Conservation (phyloP, 2,888 invertebrate species). For the Leptinotarsa rubiginosa region DNA sequence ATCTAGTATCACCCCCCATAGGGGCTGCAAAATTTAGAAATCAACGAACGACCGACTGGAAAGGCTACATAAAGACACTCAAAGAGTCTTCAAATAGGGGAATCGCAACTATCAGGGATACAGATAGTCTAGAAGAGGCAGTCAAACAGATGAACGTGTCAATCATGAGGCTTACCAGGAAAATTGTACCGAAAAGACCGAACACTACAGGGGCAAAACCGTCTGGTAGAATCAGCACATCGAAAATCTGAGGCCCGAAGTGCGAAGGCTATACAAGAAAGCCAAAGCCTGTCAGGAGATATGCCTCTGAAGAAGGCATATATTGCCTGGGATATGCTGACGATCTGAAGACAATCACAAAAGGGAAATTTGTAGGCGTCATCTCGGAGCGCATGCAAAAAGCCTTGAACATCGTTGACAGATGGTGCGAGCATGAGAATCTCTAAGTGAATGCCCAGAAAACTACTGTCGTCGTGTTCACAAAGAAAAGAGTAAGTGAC, state of each 20-base stretch:
- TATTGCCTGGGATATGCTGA: too few species aligned
- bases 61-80: constrained; percentile 6
- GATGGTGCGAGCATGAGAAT: too few species aligned
- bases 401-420: too few species aligned
- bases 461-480: too few species aligned
- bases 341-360: too few species aligned
- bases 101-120: neutral
- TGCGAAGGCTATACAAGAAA: constrained; percentile 27
- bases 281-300: neutral
- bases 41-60: constrained; percentile 21
- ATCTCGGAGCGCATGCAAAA: too few species aligned
- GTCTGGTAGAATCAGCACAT: constrained; percentile 24
- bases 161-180: constrained; percentile 7
- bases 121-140: constrained; percentile 9
- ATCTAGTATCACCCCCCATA: neutral
- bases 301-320: too few species aligned
- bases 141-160: constrained; percentile 3
- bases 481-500: too few species aligned
- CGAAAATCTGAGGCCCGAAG: constrained; percentile 4
- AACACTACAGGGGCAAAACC: neutral
- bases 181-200: neutral
- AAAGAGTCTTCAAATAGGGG: neutral
- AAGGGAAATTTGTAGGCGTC: too few species aligned
- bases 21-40: constrained; percentile 3
- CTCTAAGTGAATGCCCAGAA: too few species aligned